These are phyloP conservation scores for Etheostoma perlongum DNA, from an alignment of 2,797 vertebrate species.

Conservation along the genomic window DNA sequence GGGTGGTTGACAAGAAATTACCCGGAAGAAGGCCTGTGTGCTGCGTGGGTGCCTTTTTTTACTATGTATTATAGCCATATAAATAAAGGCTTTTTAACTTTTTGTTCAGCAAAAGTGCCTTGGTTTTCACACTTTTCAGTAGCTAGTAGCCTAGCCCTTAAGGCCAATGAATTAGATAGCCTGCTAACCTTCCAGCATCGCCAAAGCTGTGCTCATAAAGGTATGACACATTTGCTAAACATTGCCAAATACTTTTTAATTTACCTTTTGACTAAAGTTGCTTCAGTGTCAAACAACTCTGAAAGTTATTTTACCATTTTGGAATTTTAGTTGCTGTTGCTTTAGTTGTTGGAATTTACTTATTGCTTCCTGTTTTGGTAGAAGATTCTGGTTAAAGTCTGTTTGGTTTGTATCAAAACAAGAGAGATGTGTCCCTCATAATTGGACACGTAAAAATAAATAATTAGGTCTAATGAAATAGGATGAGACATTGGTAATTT, in stretches of 20 bases:
- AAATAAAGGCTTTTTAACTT: too few relatives aligned
- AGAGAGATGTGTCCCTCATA: neutral
- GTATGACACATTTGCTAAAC: neutral
- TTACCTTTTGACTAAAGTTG: neutral
- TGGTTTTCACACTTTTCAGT: too few relatives aligned
- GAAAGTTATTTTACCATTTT: neutral
- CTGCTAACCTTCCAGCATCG: neutral
- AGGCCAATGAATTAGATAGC: neutral
- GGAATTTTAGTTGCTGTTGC: neutral
- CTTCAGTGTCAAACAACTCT: neutral
- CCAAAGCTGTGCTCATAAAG: neutral
- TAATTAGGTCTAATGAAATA: constrained; percentile 34
- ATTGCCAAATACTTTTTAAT: neutral
- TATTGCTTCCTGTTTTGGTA: neutral
- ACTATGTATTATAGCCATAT: too few relatives aligned
- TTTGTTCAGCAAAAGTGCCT: too few relatives aligned
- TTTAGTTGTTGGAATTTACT: too few relatives aligned
- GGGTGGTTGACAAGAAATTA: too few relatives aligned
- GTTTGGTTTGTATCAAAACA: neutral
- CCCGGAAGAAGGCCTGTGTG: too few relatives aligned
- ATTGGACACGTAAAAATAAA: constrained; percentile 14
- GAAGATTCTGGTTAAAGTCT: neutral
- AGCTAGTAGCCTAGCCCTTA: neutral
- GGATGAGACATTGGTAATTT: constrained; percentile 7
- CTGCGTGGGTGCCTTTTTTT: too few relatives aligned